phyloP scores from a whole-genome alignment of 2,888 invertebrate genomes.

The Tribolium freemani region DNA sequence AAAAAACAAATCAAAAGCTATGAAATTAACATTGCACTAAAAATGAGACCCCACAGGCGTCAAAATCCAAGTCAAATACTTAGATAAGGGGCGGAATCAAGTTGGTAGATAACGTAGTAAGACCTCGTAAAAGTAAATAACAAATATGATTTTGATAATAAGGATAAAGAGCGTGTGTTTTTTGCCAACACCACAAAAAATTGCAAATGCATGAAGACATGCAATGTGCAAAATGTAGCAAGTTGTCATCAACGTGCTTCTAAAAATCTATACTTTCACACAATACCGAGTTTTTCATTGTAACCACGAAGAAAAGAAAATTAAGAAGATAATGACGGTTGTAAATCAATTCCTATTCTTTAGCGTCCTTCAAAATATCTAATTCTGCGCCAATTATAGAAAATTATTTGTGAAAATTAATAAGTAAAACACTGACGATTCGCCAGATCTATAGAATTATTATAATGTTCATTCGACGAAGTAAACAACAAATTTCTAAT shows the following conservation, averaged over 20 bases:
- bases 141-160: background rate
- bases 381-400: background rate
- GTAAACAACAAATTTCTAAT: background rate
- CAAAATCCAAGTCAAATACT: background rate
- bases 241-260: background rate
- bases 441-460: background rate
- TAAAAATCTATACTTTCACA: background rate
- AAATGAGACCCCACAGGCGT: background rate
- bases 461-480: too few relatives aligned
- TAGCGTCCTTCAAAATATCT: constrained; percentile 10
- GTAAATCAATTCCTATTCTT: background rate
- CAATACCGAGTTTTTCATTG: background rate
- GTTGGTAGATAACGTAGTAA: background rate
- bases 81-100: background rate
- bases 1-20: too few relatives aligned
- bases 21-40: background rate
- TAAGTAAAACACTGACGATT: background rate
- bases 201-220: background rate
- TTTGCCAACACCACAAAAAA: background rate
- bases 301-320: background rate
- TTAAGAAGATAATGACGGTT: constrained; percentile 1
- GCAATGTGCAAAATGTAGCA: background rate
- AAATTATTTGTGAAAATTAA: background rate
- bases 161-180: background rate
- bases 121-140: background rate